Evolutionary conservation across 2,113 vertebrate species (phyloP), one percentile per base, ranked within the genome.

Genomic region (Alectura lathami): DNA sequence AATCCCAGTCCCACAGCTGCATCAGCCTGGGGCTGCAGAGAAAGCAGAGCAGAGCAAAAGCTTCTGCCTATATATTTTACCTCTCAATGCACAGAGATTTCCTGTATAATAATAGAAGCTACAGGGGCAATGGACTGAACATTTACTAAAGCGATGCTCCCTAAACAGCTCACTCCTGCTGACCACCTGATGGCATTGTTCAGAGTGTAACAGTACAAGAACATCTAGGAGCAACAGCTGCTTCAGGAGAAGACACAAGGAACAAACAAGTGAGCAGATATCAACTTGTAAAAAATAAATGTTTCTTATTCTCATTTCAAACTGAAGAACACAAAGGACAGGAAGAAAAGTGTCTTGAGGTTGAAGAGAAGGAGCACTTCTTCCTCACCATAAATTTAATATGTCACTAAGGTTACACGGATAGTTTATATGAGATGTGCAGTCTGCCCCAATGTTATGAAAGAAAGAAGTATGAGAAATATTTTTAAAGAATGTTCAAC

Each of bases 31-130:
- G 40, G 29, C 34, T 8, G 3, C 24, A 51, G 29, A 20, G 27
- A 79, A n/a, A 60, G 30, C 4, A 4, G 17, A 17, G 15, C 36
- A 32, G 8, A 18, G 14, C n/a, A 32, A 11, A 53, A 9, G 8
- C 21, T 53, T 79, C 42, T 53, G 4, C 23, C 30, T 38, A 38
- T 21, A 14, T 11, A 17, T 42, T 69, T 70, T 64, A 16, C 23
- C 43, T 67, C 59, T 57, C 24, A 1, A 14, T 2, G 0, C 8
- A 23, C 36, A 66, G 40, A 21, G 12, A 32, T 36, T 16, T 4
- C 17, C 5, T 21, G 4, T 0, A 1, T 17, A 62, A 51, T 34
- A 74, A 48, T 0, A 3, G 29, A 11, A 74, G 40, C 17, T 47
- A 34, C 47, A 85, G 47, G 26, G 26, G 42, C 11, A 47, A 14